Conservation (phyloP, 1,140 invertebrate species). For the Zophobas atratus region DNA sequence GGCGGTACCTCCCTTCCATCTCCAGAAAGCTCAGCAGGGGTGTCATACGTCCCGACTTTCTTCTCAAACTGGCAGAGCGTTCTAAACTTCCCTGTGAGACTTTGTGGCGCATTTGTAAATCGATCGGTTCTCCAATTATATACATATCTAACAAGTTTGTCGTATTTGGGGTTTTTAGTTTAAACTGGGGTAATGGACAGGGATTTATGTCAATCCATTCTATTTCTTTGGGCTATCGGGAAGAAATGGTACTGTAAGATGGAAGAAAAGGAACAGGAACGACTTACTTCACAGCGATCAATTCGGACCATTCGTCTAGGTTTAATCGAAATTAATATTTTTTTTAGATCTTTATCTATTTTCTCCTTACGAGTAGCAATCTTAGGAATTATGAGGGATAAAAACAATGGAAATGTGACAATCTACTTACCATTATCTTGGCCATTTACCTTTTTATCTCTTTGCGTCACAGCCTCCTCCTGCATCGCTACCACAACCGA, state of each 20-base stretch:
- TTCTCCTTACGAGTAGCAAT: no score
- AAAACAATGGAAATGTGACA: no score
- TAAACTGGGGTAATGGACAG: neutral
- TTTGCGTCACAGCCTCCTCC: no score
- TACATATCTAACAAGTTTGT: neutral
- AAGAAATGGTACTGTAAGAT: neutral
- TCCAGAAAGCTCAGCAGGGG: neutral
- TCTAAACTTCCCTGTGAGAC: neutral
- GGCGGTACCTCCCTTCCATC: neutral
- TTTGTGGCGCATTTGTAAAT: neutral
- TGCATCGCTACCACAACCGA: no score
- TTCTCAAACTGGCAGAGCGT: neutral
- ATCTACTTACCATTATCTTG: no score
- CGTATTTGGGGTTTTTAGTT: neutral
- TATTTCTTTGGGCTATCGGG: neutral
- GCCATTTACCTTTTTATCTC: no score
- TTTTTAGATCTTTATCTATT: no score
- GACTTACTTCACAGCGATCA: neutral
- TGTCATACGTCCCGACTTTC: neutral
- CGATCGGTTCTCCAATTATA: neutral
- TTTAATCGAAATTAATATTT: no score
- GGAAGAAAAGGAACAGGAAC: neutral
- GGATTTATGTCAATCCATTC: neutral
- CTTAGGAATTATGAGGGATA: no score
- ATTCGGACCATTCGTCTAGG: no score